phyloP scores from a whole-genome alignment of 2,797 vertebrate genomes.

The Danio choprae region DNA sequence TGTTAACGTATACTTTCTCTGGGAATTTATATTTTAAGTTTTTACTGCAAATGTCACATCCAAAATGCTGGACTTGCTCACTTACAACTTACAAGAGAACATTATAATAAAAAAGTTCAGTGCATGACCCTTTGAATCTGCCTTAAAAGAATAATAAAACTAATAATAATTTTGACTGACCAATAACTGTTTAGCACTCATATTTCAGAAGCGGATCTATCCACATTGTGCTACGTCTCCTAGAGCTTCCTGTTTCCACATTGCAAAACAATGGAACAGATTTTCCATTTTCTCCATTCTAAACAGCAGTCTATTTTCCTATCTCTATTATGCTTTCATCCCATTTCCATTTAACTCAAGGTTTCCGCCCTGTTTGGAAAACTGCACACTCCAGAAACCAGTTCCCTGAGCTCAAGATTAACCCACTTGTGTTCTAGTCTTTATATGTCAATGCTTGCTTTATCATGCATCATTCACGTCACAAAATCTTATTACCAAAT shows the following conservation, averaged over 20 bases:
- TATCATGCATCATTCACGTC: neutral
- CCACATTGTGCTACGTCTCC: neutral
- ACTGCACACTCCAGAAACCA: neutral
- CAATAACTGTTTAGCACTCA: neutral
- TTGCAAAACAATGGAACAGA: conserved; percentile 23
- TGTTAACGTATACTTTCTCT: no score
- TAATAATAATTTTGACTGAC: no score
- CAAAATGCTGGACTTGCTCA: no score
- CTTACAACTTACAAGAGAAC: no score
- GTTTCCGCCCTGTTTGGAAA: conserved; percentile 30
- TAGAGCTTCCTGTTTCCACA: conserved; percentile 31
- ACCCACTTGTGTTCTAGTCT: neutral
- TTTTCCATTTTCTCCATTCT: conserved; percentile 40
- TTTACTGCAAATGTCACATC: no score
- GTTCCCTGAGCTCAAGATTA: neutral
- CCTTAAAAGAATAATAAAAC: no score
- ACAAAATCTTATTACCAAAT: neutral
- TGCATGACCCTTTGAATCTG: no score
- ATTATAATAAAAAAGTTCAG: no score
- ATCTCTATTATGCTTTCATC: conserved; percentile 25
- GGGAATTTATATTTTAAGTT: no score
- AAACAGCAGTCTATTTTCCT: conserved; percentile 27
- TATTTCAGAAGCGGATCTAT: neutral
- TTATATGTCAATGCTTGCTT: neutral
- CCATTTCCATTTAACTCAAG: conserved; percentile 32